These are phyloP conservation scores for Betta splendens DNA, from an alignment of 2,797 vertebrate genomes.

Conservation along the genomic window DNA sequence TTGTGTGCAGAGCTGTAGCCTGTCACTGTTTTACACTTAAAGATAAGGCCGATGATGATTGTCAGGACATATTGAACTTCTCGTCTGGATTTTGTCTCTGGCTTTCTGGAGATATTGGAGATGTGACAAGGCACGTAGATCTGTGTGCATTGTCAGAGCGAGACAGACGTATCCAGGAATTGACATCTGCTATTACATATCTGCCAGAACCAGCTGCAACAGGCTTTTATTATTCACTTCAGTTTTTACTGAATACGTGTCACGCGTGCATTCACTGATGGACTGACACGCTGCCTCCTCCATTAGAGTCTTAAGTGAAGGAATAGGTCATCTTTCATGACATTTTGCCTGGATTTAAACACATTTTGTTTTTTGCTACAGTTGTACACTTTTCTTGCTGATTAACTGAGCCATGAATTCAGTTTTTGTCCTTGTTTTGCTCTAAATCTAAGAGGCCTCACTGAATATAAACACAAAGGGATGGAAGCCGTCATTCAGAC, in stretches of 20 bases:
- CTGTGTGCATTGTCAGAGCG: constrained; percentile 50
- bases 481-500: constrained; percentile 50
- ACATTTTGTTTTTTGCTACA: not conserved
- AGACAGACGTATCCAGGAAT: constrained; percentile 51
- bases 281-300: constrained; percentile 7
- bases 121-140: constrained; percentile 60
- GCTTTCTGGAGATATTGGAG: constrained; percentile 55
- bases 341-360: not conserved
- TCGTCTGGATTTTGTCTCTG: constrained; percentile 46
- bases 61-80: constrained; percentile 42
- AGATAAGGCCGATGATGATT: constrained; percentile 19
- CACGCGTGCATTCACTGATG: constrained; percentile 8
- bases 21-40: constrained; percentile 16
- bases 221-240: constrained; percentile 54
- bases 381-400: not conserved
- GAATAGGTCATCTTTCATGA: not conserved
- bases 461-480: constrained; percentile 15
- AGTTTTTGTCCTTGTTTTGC: constrained; percentile 10
- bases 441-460: constrained; percentile 13
- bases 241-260: constrained; percentile 41
- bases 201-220: constrained; percentile 49
- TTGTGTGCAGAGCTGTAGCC: constrained; percentile 13
- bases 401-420: constrained; percentile 1
- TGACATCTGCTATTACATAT: constrained; percentile 59
- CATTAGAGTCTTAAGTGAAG: not conserved